Conservation (phyloP, 2,797 vertebrate genomes). For the Gymnothorax reevesii region DNA sequence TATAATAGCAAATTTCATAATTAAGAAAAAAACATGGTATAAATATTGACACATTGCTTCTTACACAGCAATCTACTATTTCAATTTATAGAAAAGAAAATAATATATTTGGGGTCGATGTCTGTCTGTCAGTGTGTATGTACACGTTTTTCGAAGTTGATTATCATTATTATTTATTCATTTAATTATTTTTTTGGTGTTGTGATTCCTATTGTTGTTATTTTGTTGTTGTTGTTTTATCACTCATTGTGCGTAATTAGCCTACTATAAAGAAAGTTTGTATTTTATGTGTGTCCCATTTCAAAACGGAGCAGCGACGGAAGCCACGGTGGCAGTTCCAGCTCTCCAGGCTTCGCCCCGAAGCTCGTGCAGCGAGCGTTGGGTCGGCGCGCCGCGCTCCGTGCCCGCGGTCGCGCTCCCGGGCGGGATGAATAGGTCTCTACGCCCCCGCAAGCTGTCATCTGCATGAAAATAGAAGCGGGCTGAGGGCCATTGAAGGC, state of each 20-base stretch:
- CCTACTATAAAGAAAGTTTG: not conserved
- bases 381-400: not conserved
- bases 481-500: not conserved
- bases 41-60: no score
- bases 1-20: no score
- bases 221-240: not conserved
- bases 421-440: not conserved
- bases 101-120: no score
- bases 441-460: constrained; percentile 8
- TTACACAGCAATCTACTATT: no score
- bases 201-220: not conserved
- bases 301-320: not conserved
- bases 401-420: not conserved
- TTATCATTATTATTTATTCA: not conserved
- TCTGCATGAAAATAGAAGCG: constrained; percentile 27
- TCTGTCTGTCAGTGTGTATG: no score
- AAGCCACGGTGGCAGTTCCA: not conserved
- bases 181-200: not conserved
- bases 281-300: not conserved
- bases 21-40: no score
- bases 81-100: no score
- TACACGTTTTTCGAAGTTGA: no score
- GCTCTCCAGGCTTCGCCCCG: not conserved
- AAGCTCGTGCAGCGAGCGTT: not conserved
- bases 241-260: not conserved